These are phyloP conservation scores for Spheniscus humboldti DNA, from an alignment of 2,797 vertebrate species.

Conservation along the genomic window DNA sequence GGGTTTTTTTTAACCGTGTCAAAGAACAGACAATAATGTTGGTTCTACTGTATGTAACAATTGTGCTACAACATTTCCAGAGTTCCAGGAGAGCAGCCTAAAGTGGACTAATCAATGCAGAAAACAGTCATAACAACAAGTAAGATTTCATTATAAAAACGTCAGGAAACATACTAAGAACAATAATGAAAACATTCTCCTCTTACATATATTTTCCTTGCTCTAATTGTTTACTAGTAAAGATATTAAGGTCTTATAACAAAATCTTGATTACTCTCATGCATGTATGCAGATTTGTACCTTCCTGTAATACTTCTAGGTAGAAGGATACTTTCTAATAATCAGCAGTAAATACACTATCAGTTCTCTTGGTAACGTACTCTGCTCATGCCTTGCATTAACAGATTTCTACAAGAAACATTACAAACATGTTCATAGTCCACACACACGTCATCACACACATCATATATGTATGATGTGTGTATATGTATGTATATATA, in stretches of 20 bases:
- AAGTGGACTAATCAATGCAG: neutral
- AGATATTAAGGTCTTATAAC: neutral
- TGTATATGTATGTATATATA: too few relatives aligned
- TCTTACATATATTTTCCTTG: neutral
- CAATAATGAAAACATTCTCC: neutral
- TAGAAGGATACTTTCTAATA: neutral
- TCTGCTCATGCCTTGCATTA: neutral
- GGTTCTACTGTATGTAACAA: neutral
- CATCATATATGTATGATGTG: neutral
- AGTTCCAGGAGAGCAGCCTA: neutral
- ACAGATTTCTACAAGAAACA: neutral
- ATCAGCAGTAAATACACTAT: neutral
- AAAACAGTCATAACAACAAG: neutral
- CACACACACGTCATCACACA: neutral
- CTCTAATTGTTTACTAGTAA: neutral
- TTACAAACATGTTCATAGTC: neutral
- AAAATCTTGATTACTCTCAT: neutral
- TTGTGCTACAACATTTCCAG: neutral
- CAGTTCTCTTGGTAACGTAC: neutral
- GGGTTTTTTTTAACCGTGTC: neutral
- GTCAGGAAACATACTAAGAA: neutral
- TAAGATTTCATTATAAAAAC: neutral
- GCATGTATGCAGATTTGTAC: neutral
- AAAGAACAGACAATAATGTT: neutral
- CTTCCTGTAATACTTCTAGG: neutral